Conservation (phyloP, 1,140 invertebrate genomes). For the Sitophilus oryzae region DNA sequence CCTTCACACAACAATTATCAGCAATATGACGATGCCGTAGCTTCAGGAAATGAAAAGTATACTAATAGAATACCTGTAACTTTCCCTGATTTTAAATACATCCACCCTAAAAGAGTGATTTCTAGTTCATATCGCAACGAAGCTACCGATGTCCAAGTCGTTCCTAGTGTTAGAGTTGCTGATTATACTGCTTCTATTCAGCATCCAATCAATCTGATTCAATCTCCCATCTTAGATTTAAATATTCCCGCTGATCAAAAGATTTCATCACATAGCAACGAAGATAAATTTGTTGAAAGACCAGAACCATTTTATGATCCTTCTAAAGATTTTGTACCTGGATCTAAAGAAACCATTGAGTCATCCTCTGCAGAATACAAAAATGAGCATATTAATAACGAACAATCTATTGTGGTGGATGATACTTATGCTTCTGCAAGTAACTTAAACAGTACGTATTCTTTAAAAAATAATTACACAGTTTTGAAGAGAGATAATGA, state of each 20-base stretch:
- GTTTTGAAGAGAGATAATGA: constrained; percentile 26
- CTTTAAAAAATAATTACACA: not conserved
- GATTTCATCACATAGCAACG: no score
- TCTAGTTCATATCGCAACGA: constrained; percentile 3
- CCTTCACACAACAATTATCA: constrained; percentile 24
- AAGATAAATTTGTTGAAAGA: constrained; percentile 23
- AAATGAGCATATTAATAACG: constrained; percentile 2
- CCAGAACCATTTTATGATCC: not conserved
- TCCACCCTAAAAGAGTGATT: not conserved
- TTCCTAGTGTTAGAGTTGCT: constrained; percentile 54
- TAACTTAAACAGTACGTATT: constrained; percentile 24
- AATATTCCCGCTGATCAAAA: no score
- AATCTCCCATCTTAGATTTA: constrained; percentile 58
- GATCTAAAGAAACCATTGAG: not conserved
- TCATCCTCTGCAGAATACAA: no score
- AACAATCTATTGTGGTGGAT: constrained; percentile 42
- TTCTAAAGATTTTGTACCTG: not conserved
- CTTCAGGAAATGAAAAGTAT: constrained; percentile 18
- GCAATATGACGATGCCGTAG: constrained; percentile 26
- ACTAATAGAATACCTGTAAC: constrained; percentile 9
- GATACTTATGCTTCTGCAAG: constrained; percentile 34
- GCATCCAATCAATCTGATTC: constrained; percentile 56
- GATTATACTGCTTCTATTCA: constrained; percentile 59
- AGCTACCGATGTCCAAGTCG: constrained; percentile 46
- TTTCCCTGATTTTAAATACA: constrained; percentile 29